Evolutionary conservation across 2,797 vertebrate species (phyloP).

Genomic region (Rhodeus uyekii): DNA sequence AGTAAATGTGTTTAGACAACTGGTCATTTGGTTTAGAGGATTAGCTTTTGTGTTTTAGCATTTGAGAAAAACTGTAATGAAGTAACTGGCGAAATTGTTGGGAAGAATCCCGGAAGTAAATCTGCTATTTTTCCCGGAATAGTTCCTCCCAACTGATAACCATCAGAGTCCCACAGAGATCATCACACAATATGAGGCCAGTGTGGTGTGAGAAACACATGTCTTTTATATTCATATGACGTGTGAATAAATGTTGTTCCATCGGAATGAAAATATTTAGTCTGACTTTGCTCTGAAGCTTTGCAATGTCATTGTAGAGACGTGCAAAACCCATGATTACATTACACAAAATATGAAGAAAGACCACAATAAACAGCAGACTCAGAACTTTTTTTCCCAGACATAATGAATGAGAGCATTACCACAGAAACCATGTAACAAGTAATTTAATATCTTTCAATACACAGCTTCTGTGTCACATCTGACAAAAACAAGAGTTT

Average conservation of each 20-base stretch:
- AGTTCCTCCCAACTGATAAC: no score
- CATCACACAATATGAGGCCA: not conserved
- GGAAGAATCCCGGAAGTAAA: not conserved
- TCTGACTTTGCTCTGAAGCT: no score
- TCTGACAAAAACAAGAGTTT: not conserved
- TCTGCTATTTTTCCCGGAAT: no score
- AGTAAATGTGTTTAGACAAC: no score
- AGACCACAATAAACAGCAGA: not conserved
- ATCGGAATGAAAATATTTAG: not conserved
- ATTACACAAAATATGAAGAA: not conserved
- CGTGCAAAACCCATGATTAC: not conserved
- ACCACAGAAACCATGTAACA: not conserved
- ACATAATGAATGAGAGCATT: not conserved
- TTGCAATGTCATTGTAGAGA: not conserved
- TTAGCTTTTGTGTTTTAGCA: no score
- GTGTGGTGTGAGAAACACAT: not conserved
- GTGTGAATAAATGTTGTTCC: not conserved
- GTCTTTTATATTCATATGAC: not conserved
- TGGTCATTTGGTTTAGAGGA: no score
- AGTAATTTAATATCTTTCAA: not conserved
- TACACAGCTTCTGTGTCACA: not conserved
- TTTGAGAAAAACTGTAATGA: no score
- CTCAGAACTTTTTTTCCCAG: not conserved
- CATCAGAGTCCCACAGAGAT: no score
- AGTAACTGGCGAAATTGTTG: not conserved